Percentiles rank a stretch among this genome's conserved stretches.
These are phyloP conservation scores for Nothura maculosa DNA, from an alignment of 2,797 vertebrate genomes.

Conservation along the genomic window DNA sequence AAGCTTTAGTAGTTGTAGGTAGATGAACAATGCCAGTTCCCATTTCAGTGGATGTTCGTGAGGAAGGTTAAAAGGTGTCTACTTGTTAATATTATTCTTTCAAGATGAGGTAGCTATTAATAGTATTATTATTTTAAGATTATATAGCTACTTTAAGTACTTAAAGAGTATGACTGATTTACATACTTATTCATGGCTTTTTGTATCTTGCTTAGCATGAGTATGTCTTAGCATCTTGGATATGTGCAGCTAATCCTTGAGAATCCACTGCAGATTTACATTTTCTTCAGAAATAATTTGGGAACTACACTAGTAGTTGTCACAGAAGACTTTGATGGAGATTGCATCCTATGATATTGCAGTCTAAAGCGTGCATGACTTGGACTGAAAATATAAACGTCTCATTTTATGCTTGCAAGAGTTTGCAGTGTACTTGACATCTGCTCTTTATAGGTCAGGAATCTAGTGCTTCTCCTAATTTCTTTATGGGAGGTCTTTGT, in stretches of 20 bases:
- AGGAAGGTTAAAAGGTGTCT: neutral
- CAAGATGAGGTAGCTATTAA: too few relatives aligned
- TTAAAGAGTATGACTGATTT: neutral
- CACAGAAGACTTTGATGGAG: neutral
- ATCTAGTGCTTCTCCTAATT: neutral
- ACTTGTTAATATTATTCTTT: neutral
- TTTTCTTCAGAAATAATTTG: constrained; percentile 6
- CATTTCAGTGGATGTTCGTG: neutral
- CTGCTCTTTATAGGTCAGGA: neutral
- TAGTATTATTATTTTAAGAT: neutral
- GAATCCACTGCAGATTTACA: neutral
- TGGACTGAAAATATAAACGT: neutral
- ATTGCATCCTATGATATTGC: neutral
- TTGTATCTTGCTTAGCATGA: neutral
- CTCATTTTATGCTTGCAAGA: neutral
- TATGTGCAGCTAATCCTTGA: neutral
- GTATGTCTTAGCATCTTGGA: neutral
- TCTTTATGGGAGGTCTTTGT: neutral
- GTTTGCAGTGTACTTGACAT: neutral
- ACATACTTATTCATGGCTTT: neutral
- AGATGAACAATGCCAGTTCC: neutral
- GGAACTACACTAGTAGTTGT: neutral
- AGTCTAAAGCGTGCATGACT: neutral
- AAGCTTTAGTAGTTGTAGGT: neutral
- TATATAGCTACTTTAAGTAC: neutral